A percentile compares a stretch with the other conserved stretches of the same genome.
These are phyloP conservation scores for Panthera leo DNA, from an alignment of 2,113 vertebrate species.

Conservation along the genomic window DNA sequence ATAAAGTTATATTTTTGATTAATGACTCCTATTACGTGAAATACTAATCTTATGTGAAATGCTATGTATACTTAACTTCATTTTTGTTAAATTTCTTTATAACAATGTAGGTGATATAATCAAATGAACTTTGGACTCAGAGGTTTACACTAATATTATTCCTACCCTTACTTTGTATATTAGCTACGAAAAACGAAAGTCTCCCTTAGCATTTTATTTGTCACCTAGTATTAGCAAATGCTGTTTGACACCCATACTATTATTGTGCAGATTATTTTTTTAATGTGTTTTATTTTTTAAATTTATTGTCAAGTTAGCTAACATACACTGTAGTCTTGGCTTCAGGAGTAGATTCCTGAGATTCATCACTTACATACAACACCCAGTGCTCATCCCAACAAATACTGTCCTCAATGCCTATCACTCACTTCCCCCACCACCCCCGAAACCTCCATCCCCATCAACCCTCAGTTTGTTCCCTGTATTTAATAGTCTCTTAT, in stretches of 20 bases:
- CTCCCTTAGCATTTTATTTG: neutral
- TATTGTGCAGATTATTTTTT: neutral
- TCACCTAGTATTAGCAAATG: neutral
- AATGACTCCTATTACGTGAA: neutral
- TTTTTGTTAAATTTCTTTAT: neutral
- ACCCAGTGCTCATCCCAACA: no score
- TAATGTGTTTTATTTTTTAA: no score
- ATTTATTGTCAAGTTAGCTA: no score
- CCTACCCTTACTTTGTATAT: neutral
- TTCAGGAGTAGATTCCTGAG: no score
- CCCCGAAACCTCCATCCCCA: no score
- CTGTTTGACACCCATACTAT: neutral
- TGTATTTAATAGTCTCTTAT: no score
- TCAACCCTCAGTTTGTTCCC: no score
- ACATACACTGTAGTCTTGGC: no score
- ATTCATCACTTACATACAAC: no score
- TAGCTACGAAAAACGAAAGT: neutral
- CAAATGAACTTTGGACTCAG: neutral
- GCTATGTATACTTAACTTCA: neutral
- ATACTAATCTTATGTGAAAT: neutral
- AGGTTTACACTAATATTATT: neutral
- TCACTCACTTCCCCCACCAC: no score
- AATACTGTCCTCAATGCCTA: no score
- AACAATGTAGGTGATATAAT: neutral
- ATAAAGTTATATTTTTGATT: neutral